These are phyloP conservation scores for Cordylochernes scorpioides DNA, from an alignment of 2,888 invertebrate species.

Conservation along the genomic window DNA sequence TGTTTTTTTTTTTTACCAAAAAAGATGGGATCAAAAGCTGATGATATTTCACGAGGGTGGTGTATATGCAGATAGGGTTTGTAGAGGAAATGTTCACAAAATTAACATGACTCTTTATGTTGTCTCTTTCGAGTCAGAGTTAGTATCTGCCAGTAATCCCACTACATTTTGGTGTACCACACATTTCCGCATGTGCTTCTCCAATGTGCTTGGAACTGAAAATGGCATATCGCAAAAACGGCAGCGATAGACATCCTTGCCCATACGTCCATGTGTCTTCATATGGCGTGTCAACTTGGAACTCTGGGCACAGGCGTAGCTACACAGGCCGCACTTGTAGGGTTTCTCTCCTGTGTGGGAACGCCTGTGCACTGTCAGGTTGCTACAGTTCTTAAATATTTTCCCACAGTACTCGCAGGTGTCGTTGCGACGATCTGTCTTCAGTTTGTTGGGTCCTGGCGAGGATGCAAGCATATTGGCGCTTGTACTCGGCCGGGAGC, in stretches of 20 bases:
- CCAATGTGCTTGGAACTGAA: conserved; percentile 92
- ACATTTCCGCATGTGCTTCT: conserved; percentile 99
- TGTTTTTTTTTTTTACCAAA: too few species aligned
- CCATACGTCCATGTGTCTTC: conserved; percentile 94
- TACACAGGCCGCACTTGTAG: conserved; percentile 92
- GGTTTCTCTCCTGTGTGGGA: conserved; percentile 98
- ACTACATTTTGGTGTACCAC: conserved; percentile 50
- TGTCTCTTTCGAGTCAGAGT: conserved; percentile 10
- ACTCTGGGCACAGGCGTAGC: conserved; percentile 98
- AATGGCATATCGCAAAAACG: conserved; percentile 99
- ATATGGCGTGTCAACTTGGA: conserved; percentile 96
- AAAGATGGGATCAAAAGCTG: too few species aligned
- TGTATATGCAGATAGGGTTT: too few species aligned
- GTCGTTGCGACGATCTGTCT: conserved; percentile 49
- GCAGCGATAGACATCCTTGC: conserved; percentile 93
- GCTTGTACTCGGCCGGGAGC: conserved; percentile 20
- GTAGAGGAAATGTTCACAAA: too few species aligned
- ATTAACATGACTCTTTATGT: too few species aligned
- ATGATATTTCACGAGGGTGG: too few species aligned
- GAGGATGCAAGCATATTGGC: too few species aligned
- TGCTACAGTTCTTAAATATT: conserved; percentile 83
- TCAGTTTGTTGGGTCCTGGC: conserved; percentile 7
- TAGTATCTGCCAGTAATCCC: conserved; percentile 5
- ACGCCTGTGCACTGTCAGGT: conserved; percentile 83
- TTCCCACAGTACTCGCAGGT: conserved; percentile 81